Conservation (phyloP, 2,888 invertebrate genomes). For the Amblyjoppa fuscipennis region DNA sequence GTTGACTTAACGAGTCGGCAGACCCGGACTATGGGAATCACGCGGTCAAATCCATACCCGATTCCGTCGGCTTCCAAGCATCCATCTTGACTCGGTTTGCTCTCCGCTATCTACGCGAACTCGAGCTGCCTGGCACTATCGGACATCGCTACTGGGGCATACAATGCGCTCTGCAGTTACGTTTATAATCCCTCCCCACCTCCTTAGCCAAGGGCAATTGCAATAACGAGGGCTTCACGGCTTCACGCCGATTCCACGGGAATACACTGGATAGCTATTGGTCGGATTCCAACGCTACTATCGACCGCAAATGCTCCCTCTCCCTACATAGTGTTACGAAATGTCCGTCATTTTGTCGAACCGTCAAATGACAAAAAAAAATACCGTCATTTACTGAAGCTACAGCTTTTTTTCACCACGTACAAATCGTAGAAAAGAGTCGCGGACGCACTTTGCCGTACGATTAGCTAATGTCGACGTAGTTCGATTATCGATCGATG, state of each 20-base stretch:
- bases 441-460: no score
- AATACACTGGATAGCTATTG: conserved; percentile 54
- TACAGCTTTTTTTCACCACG: background rate
- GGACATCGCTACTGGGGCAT: conserved; percentile 62
- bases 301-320: conserved; percentile 57
- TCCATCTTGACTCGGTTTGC: conserved; percentile 79
- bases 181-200: conserved; percentile 54
- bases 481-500: no score
- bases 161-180: conserved; percentile 61
- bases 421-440: no score
- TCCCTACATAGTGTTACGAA: background rate
- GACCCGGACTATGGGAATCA: conserved; percentile 72
- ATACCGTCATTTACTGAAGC: background rate
- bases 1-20: conserved; percentile 16
- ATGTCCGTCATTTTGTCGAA: background rate
- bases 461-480: no score
- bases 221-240: conserved; percentile 59
- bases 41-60: conserved; percentile 79
- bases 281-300: conserved; percentile 59
- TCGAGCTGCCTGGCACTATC: conserved; percentile 59
- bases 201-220: conserved; percentile 59
- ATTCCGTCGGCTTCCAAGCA: conserved; percentile 73
- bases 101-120: conserved; percentile 51
- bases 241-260: conserved; percentile 58
- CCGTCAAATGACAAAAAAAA: background rate